A percentile compares a stretch with the other conserved stretches of the same genome.
Conservation (phyloP, 2,797 vertebrate species). For the Anniella stebbinsi region DNA sequence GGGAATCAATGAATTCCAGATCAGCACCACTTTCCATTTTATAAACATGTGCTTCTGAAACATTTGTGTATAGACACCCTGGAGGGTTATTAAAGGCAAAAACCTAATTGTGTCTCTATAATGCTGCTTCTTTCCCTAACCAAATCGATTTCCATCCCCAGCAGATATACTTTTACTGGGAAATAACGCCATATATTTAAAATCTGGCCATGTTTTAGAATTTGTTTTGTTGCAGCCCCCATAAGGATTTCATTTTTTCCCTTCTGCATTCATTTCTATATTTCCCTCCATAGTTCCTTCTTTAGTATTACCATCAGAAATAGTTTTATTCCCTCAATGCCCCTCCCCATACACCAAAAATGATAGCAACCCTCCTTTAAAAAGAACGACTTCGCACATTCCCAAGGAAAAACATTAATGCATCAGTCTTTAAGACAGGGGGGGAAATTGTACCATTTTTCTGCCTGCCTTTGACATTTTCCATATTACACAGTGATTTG, state of each 20-base stretch:
- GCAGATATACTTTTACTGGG: not conserved
- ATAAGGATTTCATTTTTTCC: not conserved
- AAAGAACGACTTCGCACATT: slow-evolving; percentile 30
- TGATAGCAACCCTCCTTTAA: not conserved
- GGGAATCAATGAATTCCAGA: too few relatives aligned
- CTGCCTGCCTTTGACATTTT: slow-evolving; percentile 51
- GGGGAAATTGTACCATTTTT: slow-evolving; percentile 57
- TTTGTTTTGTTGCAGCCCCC: not conserved
- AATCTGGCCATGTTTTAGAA: not conserved
- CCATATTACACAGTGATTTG: slow-evolving; percentile 49
- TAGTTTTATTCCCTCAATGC: not conserved
- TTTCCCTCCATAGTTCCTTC: not conserved
- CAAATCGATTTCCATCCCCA: slow-evolving; percentile 23
- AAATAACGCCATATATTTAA: slow-evolving; percentile 16
- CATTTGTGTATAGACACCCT: slow-evolving; percentile 50
- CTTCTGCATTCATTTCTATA: not conserved
- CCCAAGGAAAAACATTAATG: slow-evolving; percentile 53
- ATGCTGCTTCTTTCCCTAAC: slow-evolving; percentile 56
- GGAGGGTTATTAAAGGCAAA: slow-evolving; percentile 55
- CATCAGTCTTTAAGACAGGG: slow-evolving; percentile 40
- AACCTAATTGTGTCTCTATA: not conserved
- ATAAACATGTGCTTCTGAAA: not conserved
- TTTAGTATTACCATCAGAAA: not conserved
- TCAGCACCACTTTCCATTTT: not conserved
- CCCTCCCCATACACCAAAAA: not conserved